Conservation (phyloP, 2,113 vertebrate species). For the Atlantisia rogersi region DNA sequence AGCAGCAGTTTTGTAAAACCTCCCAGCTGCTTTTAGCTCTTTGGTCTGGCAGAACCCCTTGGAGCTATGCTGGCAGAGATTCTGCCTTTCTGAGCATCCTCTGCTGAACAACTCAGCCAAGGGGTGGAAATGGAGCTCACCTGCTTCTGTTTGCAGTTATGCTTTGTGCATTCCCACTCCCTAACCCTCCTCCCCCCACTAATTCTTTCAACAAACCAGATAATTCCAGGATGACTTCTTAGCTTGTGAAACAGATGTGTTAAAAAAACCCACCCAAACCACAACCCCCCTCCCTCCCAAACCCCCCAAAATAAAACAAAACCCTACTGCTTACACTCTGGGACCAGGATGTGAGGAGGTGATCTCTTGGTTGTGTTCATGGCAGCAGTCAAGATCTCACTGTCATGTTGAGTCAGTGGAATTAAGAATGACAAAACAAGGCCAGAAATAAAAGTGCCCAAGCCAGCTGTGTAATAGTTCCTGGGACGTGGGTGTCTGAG, state of each 20-base stretch:
- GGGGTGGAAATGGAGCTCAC: neutral
- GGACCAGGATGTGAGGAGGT: neutral
- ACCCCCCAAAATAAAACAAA: neutral
- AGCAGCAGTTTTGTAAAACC: neutral
- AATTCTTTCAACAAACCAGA: neutral
- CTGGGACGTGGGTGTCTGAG: neutral
- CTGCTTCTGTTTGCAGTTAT: neutral
- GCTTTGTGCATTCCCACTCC: neutral
- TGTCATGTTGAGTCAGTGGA: neutral
- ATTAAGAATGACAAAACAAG: neutral
- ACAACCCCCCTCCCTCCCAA: too few species aligned
- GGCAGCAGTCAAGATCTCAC: neutral
- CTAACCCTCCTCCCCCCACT: neutral
- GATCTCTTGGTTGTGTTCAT: neutral
- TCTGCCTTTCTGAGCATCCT: neutral
- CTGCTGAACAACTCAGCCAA: neutral
- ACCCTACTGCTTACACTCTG: neutral
- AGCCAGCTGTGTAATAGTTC: neutral
- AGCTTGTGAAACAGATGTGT: neutral
- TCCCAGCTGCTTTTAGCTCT: neutral
- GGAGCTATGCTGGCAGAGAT: neutral
- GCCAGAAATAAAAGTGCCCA: slow-evolving; percentile 10
- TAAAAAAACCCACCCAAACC: neutral
- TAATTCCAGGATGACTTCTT: neutral
- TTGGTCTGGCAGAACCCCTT: neutral